Percentiles rank a stretch among this genome's conserved stretches.
These are phyloP conservation scores for Poeciliopsis gracilis DNA, from an alignment of 2,797 vertebrate species.

Conservation along the genomic window DNA sequence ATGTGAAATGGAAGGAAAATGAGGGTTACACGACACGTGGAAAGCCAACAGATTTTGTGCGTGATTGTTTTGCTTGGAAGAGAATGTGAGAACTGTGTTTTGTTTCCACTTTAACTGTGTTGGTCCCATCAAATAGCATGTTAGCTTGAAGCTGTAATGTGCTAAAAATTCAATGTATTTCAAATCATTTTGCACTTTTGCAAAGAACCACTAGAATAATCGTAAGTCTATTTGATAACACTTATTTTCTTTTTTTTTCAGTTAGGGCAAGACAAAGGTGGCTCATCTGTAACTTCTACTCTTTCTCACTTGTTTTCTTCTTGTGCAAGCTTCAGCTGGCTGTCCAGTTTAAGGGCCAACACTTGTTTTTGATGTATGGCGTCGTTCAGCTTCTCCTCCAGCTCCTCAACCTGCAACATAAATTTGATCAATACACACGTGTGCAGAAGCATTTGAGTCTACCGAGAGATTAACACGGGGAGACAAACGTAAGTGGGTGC, in stretches of 20 bases:
- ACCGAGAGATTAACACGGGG: not conserved
- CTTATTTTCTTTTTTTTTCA: too few relatives aligned
- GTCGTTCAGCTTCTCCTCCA: slow-evolving; percentile 94
- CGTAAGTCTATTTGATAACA: not conserved
- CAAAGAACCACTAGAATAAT: not conserved
- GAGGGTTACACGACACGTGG: too few relatives aligned
- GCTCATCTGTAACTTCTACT: not conserved
- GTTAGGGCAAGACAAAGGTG: not conserved
- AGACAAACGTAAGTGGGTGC: not conserved
- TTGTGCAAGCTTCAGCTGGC: slow-evolving; percentile 89
- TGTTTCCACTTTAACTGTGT: not conserved
- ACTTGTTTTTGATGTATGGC: slow-evolving; percentile 94
- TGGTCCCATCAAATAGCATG: not conserved
- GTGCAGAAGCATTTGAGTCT: not conserved
- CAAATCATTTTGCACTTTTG: not conserved
- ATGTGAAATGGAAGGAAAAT: not conserved
- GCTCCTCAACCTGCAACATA: slow-evolving; percentile 86
- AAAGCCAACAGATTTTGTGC: too few relatives aligned
- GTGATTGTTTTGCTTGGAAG: not conserved
- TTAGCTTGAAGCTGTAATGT: too few relatives aligned
- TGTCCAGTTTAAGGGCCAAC: slow-evolving; percentile 89
- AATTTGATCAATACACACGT: not conserved
- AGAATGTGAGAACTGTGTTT: not conserved
- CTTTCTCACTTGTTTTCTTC: slow-evolving; percentile 89
- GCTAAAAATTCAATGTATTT: not conserved